Base-by-base conservation (phyloP, 2,888 invertebrate genomes). In the Aleiodes alternator region DNA sequence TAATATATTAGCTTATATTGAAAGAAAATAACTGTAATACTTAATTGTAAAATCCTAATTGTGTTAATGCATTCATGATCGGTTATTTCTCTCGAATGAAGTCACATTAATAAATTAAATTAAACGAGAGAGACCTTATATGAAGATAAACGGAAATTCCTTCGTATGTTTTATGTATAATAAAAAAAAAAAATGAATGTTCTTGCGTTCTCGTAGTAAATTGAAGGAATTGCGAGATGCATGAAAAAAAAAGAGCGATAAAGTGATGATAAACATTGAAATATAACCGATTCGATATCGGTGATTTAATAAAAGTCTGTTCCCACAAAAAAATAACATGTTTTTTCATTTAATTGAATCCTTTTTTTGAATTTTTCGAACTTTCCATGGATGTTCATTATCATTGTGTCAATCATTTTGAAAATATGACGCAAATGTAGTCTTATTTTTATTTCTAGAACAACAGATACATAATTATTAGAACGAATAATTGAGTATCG, bases 1-100 rank as follows among this genome's bases (percentile, higher is more conserved):
- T 78, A 77, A 78, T 78, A 79, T 71, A 77, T 73, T 69, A 70
- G 64, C 7, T 43, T 34, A 53, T 70, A 66, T 76, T 23, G 76
- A 72, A 23, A 23, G 23, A 7, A 7, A 53, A 68, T 70, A 70
- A 70, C 4, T 55, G 23, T 70, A 64, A 64, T 75, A 38, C 11
- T 51, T 76, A 23, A 66, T 66, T 68, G 34, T 59, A 38, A 76
- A 69, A 75, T 64, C 29, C 34, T 64, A 50, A 75, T 61, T 75
- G 70, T 75, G 70, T 75, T 23, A 70, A 48, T 75, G 12, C 23
- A 34, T 34, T 34, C 34, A 6, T 4, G 34, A 34, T 34, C 34
- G 34, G 34, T 34, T 34, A 34, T 34, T 34, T 4, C 34, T 34
- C 34, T 34, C 34, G 34, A 34, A 34, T 34, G 34, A 34, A 34